Conservation (phyloP, 2,888 invertebrate genomes). For the Aspidapion aeneum region DNA sequence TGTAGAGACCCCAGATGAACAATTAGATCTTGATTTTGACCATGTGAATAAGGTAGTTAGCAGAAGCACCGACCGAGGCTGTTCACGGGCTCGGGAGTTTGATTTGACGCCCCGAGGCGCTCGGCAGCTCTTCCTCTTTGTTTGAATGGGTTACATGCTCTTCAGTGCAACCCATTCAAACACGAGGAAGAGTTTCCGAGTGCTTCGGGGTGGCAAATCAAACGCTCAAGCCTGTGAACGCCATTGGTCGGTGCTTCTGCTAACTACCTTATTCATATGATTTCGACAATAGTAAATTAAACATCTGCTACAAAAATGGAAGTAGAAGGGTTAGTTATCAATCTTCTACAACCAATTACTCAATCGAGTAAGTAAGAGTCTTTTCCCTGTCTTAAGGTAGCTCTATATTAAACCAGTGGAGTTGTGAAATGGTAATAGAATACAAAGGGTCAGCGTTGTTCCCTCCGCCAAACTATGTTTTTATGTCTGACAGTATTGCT, state of each 20-base stretch:
- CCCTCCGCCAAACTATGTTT: conserved; percentile 89
- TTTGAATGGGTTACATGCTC: too few relatives aligned
- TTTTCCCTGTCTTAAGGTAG: conserved; percentile 2
- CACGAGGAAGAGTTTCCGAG: too few relatives aligned
- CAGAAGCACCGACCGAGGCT: too few relatives aligned
- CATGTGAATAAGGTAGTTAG: too few relatives aligned
- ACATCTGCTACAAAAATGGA: conserved; percentile 52
- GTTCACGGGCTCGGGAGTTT: too few relatives aligned
- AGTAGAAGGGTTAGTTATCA: conserved; percentile 24
- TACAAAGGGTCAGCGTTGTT: conserved; percentile 53
- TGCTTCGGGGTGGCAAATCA: too few relatives aligned
- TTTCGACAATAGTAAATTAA: conserved; percentile 55
- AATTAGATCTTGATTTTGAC: conserved; percentile 62
- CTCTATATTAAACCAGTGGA: conserved; percentile 50
- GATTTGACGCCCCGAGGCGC: too few relatives aligned
- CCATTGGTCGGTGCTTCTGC: too few relatives aligned
- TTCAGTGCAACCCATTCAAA: too few relatives aligned
- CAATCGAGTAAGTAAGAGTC: conserved; percentile 15
- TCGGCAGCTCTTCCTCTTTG: too few relatives aligned
- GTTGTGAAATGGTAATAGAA: conserved; percentile 58
- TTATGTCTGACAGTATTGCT: conserved; percentile 86
- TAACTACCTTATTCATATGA: too few relatives aligned
- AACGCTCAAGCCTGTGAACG: too few relatives aligned
- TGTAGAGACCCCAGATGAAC: conserved; percentile 67
- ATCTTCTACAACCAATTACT: conserved; percentile 13